Conservation (phyloP, 2,113 vertebrate genomes). For the Lichenostomus cassidix region DNA sequence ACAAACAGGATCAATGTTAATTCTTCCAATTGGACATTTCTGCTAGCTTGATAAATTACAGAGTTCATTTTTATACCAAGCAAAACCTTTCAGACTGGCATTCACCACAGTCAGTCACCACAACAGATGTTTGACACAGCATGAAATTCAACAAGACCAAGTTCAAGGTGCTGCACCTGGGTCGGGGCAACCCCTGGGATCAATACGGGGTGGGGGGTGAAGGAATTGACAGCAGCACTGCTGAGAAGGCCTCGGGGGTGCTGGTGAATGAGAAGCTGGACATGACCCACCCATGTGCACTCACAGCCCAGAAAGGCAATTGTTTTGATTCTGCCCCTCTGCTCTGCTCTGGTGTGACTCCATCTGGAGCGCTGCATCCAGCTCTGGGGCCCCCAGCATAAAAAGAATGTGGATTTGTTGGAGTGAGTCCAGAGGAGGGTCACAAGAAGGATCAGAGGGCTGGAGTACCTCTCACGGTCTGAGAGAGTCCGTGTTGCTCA, state of each 20-base stretch:
- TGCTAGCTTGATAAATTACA: background rate
- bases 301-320: background rate
- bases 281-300: fast-evolving
- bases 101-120: background rate
- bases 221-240: background rate
- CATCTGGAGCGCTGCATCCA: background rate
- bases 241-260: background rate
- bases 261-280: background rate
- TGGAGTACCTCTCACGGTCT: background rate
- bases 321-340: background rate
- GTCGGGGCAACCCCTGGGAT: background rate
- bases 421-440: background rate
- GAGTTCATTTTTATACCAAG: background rate
- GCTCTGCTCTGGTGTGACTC: background rate
- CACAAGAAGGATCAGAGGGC: background rate
- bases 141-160: background rate
- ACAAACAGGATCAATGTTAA: background rate
- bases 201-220: background rate
- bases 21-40: background rate
- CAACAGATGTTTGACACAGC: background rate
- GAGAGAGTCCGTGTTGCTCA: background rate
- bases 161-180: background rate
- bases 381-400: background rate
- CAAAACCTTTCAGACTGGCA: background rate
- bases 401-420: background rate